Percentiles rank a stretch among this genome's conserved stretches.
Conservation (phyloP, 2,797 vertebrate species). For the Balearica regulorum region DNA sequence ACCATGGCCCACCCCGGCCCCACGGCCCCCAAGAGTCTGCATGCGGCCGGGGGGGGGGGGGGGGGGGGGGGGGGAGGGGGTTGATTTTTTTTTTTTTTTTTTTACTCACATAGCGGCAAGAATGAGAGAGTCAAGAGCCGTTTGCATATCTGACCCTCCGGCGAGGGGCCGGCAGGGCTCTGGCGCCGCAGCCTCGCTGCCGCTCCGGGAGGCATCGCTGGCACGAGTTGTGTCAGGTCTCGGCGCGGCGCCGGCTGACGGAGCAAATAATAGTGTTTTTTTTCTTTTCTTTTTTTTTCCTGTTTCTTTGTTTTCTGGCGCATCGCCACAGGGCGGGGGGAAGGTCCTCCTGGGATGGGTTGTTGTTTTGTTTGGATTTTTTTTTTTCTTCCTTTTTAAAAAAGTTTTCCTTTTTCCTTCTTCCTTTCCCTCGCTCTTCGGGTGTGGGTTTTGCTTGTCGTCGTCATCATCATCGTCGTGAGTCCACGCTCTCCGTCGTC, state of each 20-base stretch:
- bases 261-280: conserved; percentile 16
- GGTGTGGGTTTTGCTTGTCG: conserved; percentile 32
- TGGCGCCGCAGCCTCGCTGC: not conserved
- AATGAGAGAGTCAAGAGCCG: conserved; percentile 11
- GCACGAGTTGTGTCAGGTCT: conserved; percentile 18
- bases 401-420: conserved; percentile 42
- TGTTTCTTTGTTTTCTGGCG: not conserved
- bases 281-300: not conserved
- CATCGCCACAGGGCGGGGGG: not conserved
- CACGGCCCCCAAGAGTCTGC: not conserved
- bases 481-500: conserved; percentile 54
- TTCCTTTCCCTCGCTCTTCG: conserved; percentile 15
- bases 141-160: conserved; percentile 39
- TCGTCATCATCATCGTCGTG: not conserved
- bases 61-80: not conserved
- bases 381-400: not conserved
- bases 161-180: not conserved
- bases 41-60: not conserved
- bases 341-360: not conserved
- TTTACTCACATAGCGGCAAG: conserved; percentile 51
- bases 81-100: not conserved
- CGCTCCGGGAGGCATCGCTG: conserved; percentile 1
- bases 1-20: not conserved
- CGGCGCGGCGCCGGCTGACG: not conserved
- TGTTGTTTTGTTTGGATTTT: not conserved